Percentiles rank a stretch among this genome's conserved stretches.
These are phyloP conservation scores for Helicoverpa armigera DNA, from an alignment of 1,140 invertebrate species.

Conservation along the genomic window DNA sequence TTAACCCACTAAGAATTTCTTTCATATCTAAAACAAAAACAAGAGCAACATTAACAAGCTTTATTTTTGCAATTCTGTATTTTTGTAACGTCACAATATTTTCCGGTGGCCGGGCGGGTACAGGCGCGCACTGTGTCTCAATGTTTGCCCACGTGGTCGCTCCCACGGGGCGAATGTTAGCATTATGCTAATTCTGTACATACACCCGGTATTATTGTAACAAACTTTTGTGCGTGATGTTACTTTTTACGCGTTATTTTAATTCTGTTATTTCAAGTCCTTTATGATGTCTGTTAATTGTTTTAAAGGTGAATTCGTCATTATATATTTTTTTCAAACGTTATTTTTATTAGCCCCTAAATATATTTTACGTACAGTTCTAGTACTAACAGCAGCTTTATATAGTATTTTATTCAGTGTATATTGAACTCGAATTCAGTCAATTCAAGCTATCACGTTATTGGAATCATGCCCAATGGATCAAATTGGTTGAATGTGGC, in stretches of 20 bases:
- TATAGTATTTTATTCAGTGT: slow-evolving; percentile 27
- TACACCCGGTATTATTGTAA: slow-evolving; percentile 74
- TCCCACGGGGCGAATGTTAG: slow-evolving; percentile 75
- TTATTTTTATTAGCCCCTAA: too few relatives aligned
- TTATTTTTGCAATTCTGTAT: slow-evolving; percentile 57
- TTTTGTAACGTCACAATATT: slow-evolving; percentile 61
- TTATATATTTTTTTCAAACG: neutral
- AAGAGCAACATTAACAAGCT: slow-evolving; percentile 37
- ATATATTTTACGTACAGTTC: neutral
- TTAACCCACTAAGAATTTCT: slow-evolving; percentile 26
- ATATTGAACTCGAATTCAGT: slow-evolving; percentile 36
- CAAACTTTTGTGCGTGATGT: slow-evolving; percentile 67
- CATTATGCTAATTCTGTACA: slow-evolving; percentile 80
- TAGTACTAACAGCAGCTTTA: neutral
- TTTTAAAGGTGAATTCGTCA: slow-evolving; percentile 6
- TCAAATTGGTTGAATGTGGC: slow-evolving; percentile 38
- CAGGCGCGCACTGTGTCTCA: slow-evolving; percentile 60
- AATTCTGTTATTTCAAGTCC: slow-evolving; percentile 38
- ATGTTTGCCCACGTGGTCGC: slow-evolving; percentile 77
- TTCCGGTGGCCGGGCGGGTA: slow-evolving; percentile 50
- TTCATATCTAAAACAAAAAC: slow-evolving; percentile 42
- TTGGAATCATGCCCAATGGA: slow-evolving; percentile 50
- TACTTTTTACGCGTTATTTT: slow-evolving; percentile 57
- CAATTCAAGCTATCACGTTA: slow-evolving; percentile 43
- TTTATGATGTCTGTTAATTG: slow-evolving; percentile 43